Conservation (phyloP, 2,888 invertebrate species). For the Idaea straminata region DNA sequence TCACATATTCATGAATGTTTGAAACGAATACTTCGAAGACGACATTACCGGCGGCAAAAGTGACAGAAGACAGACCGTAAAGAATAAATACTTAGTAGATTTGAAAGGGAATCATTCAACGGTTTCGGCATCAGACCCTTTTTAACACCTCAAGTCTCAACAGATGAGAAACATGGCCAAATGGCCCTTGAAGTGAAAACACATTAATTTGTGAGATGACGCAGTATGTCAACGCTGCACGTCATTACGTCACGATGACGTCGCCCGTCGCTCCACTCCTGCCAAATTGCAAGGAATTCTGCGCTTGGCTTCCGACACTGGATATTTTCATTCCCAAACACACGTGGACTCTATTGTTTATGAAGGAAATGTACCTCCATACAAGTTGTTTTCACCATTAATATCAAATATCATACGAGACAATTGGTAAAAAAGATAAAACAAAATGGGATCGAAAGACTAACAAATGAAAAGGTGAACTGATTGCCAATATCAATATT, state of each 20-base stretch:
- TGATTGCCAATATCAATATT: neutral
- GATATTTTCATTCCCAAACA: slow-evolving; percentile 1
- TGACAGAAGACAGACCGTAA: neutral
- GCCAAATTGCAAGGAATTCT: slow-evolving; percentile 10
- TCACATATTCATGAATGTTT: neutral
- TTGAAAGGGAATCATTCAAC: neutral
- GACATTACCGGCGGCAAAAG: neutral
- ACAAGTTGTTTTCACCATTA: neutral
- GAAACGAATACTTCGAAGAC: neutral
- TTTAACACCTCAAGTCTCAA: neutral
- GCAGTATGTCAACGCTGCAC: slow-evolving; percentile 13
- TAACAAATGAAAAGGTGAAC: neutral
- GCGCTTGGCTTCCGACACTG: neutral
- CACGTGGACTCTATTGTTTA: slow-evolving; percentile 6
- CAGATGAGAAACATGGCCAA: neutral
- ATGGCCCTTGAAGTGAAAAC: neutral
- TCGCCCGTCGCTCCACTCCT: slow-evolving; percentile 3
- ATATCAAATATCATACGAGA: neutral
- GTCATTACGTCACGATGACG: slow-evolving; percentile 14
- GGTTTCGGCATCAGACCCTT: neutral
- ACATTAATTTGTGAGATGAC: slow-evolving; percentile 5
- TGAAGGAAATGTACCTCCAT: neutral
- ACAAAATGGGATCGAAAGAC: neutral
- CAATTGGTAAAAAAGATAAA: neutral
- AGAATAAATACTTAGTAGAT: neutral